Base-by-base conservation (phyloP, 2,113 vertebrate species). In the Nannobrachium achirus region DNA sequence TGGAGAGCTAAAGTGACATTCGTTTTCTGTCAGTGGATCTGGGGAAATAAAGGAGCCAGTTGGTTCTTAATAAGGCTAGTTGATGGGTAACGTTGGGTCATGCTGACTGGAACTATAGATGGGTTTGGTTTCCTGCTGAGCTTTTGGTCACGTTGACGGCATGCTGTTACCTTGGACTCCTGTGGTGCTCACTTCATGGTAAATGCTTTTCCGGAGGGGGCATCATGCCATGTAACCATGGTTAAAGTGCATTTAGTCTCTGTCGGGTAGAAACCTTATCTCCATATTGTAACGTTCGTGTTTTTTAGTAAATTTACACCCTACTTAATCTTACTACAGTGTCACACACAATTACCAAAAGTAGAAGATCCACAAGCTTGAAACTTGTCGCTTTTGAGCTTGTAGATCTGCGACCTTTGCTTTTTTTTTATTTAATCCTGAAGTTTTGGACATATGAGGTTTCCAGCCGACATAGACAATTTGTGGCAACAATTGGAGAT, bases 21-120 rank as follows among this genome's bases (percentile, higher is more conserved):
- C 3, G 25, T 40, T 57, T 48, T 33, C 25, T 33, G 25, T 39
- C 20, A 19, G 11, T 16, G 20, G 20, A 93, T 79, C 90, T 91
- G 79, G 82, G 89, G 56, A 13, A 38, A 57, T 38, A 10, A 20
- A 38, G 13, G 39, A 4, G 50, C 18, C 13, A 10, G 15, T 10
- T 9, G 39, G 16, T 14, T 15, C 38, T 65, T 18, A 42, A 41
- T 18, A 42, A 41, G 56, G 40, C 25, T 65, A 3, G 55, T 6
- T 25, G 63, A 10, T 40, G 3, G 73, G 58, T 80, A 66, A 8
- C 49, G 14, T 33, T 61, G n/a, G 7, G 18, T 60, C 67, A 40
- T 45, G 58, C 75, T 76, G 80, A 71, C 64, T 33, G 25, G 10
- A 39, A 49, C 8, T 60, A 59, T 41, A 66, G 73, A 70, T 73